phyloP scores from a whole-genome alignment of 2,113 vertebrate genomes.

The Gobio gobio region DNA sequence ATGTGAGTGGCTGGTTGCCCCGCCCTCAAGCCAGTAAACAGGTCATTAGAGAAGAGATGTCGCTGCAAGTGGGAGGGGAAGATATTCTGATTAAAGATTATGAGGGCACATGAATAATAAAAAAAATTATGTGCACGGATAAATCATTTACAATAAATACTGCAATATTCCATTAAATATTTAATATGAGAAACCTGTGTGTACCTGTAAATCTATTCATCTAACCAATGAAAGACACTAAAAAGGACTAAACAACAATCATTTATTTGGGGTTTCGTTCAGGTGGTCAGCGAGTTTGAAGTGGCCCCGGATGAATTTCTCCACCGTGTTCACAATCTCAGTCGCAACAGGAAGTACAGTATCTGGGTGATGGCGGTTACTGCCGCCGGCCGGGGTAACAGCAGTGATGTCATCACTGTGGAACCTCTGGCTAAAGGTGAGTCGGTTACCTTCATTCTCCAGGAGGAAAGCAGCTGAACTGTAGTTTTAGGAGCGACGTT shows the following conservation, averaged over 20 bases:
- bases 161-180: not conserved
- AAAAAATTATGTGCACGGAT: not conserved
- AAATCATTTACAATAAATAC: no score
- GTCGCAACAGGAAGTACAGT: slow-evolving; percentile 93
- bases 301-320: slow-evolving; percentile 94
- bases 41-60: no score
- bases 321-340: slow-evolving; percentile 95
- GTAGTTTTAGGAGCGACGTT: not conserved
- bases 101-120: no score
- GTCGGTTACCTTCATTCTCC: slow-evolving; percentile 28
- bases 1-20: no score
- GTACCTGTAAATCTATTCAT: not conserved
- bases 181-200: not conserved
- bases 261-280: slow-evolving; percentile 26
- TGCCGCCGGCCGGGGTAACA: slow-evolving; percentile 91
- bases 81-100: no score
- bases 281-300: slow-evolving; percentile 99
- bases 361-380: slow-evolving; percentile 98
- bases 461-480: slow-evolving; percentile 9
- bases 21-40: no score
- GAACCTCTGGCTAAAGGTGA: slow-evolving; percentile 93
- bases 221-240: not conserved
- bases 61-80: no score
- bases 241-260: not conserved
- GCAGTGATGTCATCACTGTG: slow-evolving; percentile 93